Evolutionary conservation across 1,140 invertebrate species (phyloP).

Genomic region (Euwallacea fornicatus): DNA sequence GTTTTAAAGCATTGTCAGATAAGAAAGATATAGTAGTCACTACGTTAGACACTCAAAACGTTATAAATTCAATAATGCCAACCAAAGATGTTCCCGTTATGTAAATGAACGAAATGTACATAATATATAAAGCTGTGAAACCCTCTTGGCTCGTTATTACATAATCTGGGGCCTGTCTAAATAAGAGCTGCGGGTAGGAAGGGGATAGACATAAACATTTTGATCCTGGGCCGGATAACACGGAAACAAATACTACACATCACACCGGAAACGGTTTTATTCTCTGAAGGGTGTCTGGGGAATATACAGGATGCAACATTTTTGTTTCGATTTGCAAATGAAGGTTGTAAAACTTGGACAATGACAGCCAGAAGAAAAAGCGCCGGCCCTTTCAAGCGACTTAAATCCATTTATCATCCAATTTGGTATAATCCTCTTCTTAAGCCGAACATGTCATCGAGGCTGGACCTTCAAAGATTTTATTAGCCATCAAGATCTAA

Average conservation of each 20-base stretch:
- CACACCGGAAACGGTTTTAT: slow-evolving; percentile 25
- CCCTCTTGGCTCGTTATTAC: slow-evolving; percentile 23
- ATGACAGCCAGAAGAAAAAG: too few relatives aligned
- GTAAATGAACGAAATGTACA: slow-evolving; percentile 14
- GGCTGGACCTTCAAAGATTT: neutral
- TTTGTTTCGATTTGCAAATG: slow-evolving; percentile 1
- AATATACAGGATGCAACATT: slow-evolving; percentile 7
- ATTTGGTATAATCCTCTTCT: neutral
- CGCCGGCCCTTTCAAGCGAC: too few relatives aligned
- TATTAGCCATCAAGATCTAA: slow-evolving; percentile 4
- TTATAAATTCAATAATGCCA: too few relatives aligned
- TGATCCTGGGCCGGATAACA: slow-evolving; percentile 28
- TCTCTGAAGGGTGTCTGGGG: slow-evolving; percentile 2
- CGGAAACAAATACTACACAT: slow-evolving; percentile 27
- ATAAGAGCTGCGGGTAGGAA: slow-evolving; percentile 26
- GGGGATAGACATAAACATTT: slow-evolving; percentile 28
- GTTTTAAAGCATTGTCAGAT: too few relatives aligned
- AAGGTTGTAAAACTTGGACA: neutral
- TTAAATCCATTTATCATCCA: neutral
- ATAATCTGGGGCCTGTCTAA: slow-evolving; percentile 21
- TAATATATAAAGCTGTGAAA: neutral
- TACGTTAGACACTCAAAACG: too few relatives aligned
- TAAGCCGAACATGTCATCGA: neutral
- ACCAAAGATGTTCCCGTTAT: neutral
- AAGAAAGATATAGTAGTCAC: too few relatives aligned